phyloP scores from a whole-genome alignment of 2,888 invertebrate genomes.

The Tethea ocularis region DNA sequence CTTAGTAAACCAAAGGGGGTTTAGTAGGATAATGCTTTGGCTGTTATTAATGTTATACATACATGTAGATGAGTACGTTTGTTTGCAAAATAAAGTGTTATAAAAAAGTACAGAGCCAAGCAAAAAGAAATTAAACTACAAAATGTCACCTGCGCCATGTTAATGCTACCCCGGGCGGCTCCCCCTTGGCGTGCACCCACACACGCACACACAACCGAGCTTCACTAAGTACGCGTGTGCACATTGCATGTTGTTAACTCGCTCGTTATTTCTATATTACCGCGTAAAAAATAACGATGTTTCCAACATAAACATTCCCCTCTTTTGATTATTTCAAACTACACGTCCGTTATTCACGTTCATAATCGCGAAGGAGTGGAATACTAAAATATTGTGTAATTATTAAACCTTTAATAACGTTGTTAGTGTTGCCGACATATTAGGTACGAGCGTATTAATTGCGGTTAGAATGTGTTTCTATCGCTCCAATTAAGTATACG shows the following conservation, averaged over 20 bases:
- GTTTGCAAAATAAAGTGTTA: neutral
- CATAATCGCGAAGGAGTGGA: constrained; percentile 18
- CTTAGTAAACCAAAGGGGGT: too few species aligned
- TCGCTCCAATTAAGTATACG: neutral
- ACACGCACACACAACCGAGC: constrained; percentile 5
- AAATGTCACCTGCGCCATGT: constrained; percentile 40
- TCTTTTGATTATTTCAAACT: constrained; percentile 42
- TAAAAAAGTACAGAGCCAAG: constrained; percentile 8
- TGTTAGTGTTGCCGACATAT: neutral
- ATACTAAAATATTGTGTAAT: neutral
- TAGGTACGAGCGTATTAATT: neutral
- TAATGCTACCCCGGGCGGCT: constrained; percentile 23
- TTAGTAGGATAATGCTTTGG: too few species aligned
- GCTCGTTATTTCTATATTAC: constrained; percentile 47
- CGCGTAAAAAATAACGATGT: constrained; percentile 49
- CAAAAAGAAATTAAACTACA: constrained; percentile 27
- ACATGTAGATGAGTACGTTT: too few species aligned
- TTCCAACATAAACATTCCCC: constrained; percentile 39
- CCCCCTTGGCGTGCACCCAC: constrained; percentile 9
- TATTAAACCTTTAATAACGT: neutral
- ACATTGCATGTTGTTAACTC: constrained; percentile 43
- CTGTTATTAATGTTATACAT: too few species aligned
- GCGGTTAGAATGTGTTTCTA: neutral
- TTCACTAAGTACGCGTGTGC: constrained; percentile 36
- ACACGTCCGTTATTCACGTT: constrained; percentile 29